A percentile compares a stretch with the other conserved stretches of the same genome.
Conservation (phyloP, 2,113 vertebrate species). For the Uria lomvia region DNA sequence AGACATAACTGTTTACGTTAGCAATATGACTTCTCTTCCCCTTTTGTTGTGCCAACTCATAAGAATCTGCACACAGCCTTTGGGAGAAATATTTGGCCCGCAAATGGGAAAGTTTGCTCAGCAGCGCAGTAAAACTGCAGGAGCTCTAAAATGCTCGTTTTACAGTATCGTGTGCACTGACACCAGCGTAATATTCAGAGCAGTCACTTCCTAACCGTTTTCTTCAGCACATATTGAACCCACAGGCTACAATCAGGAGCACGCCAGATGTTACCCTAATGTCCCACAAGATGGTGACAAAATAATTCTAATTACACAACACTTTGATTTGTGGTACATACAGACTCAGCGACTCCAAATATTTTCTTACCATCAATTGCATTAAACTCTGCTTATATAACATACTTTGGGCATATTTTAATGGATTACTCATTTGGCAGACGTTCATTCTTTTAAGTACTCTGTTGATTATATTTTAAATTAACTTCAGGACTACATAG, state of each 20-base stretch:
- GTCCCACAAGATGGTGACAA: slow-evolving; percentile 38
- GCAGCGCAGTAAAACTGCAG: neutral
- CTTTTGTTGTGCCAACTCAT: neutral
- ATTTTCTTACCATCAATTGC: neutral
- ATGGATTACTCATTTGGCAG: neutral
- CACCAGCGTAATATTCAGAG: neutral
- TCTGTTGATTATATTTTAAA: neutral
- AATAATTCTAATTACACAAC: neutral
- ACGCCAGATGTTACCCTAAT: neutral
- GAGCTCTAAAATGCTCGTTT: neutral
- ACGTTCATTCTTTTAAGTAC: neutral
- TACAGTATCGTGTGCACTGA: neutral
- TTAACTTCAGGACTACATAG: neutral
- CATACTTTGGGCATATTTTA: neutral
- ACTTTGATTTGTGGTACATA: neutral
- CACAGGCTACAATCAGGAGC: neutral
- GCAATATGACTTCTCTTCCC: neutral
- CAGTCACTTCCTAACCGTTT: neutral
- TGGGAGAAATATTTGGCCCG: neutral
- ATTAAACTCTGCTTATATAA: neutral
- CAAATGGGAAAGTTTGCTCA: neutral
- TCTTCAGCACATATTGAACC: neutral
- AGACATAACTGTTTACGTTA: neutral
- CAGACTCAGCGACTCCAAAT: neutral
- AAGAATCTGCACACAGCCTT: neutral